Percentiles rank a stretch among this genome's conserved stretches.
These are phyloP conservation scores for Buathra laborator DNA, from an alignment of 2,888 invertebrate species.

Conservation along the genomic window DNA sequence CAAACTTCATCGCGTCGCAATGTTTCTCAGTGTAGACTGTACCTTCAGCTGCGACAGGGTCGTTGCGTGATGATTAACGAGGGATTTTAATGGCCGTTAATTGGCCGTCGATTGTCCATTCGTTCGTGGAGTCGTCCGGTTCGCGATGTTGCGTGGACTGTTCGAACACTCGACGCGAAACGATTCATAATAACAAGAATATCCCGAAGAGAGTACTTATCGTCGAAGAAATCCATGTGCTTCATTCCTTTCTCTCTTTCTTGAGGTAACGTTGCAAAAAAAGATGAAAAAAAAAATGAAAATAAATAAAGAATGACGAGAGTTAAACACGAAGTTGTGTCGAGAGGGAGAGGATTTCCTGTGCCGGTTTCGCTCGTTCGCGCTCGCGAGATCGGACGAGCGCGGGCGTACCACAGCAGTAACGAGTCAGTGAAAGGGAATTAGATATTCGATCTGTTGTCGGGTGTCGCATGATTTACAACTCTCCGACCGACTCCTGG, in stretches of 20 bases:
- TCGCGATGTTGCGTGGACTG: conserved; percentile 30
- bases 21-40: conserved; percentile 41
- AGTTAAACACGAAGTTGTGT: conserved; percentile 40
- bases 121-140: conserved; percentile 36
- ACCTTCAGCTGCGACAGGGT: conserved; percentile 25
- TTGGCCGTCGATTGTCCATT: conserved; percentile 62
- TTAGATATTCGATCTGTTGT: conserved; percentile 79
- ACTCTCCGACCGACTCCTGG: conserved; percentile 64
- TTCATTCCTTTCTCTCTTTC: conserved; percentile 43
- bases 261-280: conserved; percentile 12
- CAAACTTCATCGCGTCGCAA: conserved; percentile 47
- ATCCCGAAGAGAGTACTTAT: conserved; percentile 30
- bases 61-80: conserved; percentile 60
- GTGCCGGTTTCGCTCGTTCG: conserved; percentile 45
- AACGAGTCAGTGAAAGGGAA: conserved; percentile 73
- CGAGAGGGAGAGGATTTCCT: conserved; percentile 55
- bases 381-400: conserved; percentile 47
- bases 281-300: neutral
- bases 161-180: conserved; percentile 20
- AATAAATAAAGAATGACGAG: conserved; percentile 40
- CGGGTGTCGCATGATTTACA: conserved; percentile 80
- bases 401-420: conserved; percentile 64
- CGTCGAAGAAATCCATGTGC: conserved; percentile 38
- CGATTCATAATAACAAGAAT: conserved; percentile 57
- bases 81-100: conserved; percentile 62